Evolutionary conservation across 2,113 vertebrate species (phyloP).

Genomic region (Phalacrocorax aristotelis): DNA sequence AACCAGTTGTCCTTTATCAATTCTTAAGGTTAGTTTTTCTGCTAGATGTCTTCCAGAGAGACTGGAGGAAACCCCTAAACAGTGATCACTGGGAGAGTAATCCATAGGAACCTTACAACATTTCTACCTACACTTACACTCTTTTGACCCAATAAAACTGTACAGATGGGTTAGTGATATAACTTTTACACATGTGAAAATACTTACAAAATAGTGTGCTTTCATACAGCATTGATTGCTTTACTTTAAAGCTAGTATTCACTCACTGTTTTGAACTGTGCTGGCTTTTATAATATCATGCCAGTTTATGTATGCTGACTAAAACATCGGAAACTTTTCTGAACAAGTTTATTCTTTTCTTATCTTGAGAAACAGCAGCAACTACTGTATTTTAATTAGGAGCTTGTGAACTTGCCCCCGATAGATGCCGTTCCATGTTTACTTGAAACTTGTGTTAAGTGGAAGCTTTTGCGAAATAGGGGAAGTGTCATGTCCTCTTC

Average conservation of each 20-base stretch:
- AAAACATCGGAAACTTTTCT: not conserved
- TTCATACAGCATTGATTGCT: not conserved
- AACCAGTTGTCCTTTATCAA: not conserved
- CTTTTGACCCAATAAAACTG: not conserved
- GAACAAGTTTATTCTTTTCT: conserved; percentile 41
- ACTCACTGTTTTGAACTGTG: not conserved
- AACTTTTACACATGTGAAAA: not conserved
- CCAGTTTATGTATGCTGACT: not conserved
- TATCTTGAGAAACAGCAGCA: conserved; percentile 30
- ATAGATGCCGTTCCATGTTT: not conserved
- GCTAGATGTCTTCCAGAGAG: not conserved
- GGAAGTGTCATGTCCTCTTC: conserved; percentile 15
- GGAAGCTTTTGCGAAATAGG: conserved; percentile 30
- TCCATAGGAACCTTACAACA: not conserved
- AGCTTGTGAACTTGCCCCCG: not conserved
- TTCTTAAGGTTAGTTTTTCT: not conserved
- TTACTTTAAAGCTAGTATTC: not conserved
- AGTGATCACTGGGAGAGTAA: not conserved
- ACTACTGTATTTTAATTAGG: conserved; percentile 34
- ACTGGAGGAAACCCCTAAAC: not conserved
- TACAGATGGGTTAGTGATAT: not conserved
- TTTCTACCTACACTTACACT: not conserved
- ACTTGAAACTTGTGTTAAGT: not conserved
- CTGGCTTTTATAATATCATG: not conserved
- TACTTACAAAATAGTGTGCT: not conserved